Evolutionary conservation across 1,140 invertebrate species (phyloP), one percentile per base, ranked within the genome.

Genomic region (Cherax destructor): DNA sequence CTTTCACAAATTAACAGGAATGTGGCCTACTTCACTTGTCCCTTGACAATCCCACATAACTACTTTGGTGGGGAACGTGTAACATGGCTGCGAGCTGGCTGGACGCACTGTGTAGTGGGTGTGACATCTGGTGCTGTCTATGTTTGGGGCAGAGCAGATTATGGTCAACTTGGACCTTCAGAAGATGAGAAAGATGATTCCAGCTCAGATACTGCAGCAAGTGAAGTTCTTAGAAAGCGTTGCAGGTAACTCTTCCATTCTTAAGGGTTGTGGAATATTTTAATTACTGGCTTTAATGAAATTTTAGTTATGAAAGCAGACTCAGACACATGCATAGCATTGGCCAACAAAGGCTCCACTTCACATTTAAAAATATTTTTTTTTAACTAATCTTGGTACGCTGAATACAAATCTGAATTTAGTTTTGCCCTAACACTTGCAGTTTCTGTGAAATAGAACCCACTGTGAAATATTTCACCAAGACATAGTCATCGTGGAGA

Each of bases 141-240:
- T 52, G 95, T 96, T 3, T 98, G 97, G 97, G 97, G 97, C 21
- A 95, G 97, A 94, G 97, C 98, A 94, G 96, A 95, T 93, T 97
- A 97, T 95, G 97, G 97, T 5, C 97, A 98, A 94, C 94, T 97
- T 79, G 96, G 96, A 56, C 90, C 91, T 21, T 24, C 77, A 13
- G 92, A 93, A 47, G 92, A 92, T n/a, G 92, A 92, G 16, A 50
- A 76, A 52, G 91, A 92, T n/a, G 91, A 93, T 47, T 86, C 92
- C 16, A 86, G 86, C 56, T 88, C 91, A 59, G 86, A 89, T 56
- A 90, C 83, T 7, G 59, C 91, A 7, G 81, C 59, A 41, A 86
- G 72, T 76, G 79, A 87, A 74, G 81, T 84, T 47, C 49, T 91
- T 41, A 61, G 76, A 6, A 76, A 85, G 69, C 86, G 91, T 11